phyloP scores from a whole-genome alignment of 2,797 vertebrate genomes.

The Anisognathus igniventris region DNA sequence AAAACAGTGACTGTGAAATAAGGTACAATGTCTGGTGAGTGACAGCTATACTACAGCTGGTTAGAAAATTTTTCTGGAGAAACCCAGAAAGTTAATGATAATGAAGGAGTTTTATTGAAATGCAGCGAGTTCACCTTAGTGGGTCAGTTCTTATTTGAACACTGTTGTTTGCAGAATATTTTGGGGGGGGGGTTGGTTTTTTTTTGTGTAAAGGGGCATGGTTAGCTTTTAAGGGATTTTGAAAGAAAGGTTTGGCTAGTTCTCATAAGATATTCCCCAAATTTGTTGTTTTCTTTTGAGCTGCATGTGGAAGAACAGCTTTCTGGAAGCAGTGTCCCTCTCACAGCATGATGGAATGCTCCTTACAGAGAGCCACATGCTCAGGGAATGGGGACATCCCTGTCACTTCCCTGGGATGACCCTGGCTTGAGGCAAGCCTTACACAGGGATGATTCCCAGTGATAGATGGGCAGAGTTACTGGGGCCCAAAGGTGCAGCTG shows the following conservation, averaged over 20 bases:
- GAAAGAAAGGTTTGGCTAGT: not conserved
- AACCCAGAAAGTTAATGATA: not conserved
- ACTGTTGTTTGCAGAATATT: not conserved
- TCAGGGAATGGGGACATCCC: not conserved
- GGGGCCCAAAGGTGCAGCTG: not conserved
- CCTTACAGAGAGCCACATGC: not conserved
- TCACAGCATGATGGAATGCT: not conserved
- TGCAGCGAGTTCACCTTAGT: not conserved
- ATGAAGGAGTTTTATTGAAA: not conserved
- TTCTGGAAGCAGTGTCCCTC: not conserved
- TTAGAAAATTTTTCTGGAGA: not conserved
- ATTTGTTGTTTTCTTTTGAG: not conserved
- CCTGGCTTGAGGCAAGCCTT: not conserved
- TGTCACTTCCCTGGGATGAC: not conserved
- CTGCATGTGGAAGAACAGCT: not conserved
- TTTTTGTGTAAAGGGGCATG: not conserved
- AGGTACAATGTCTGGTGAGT: not conserved
- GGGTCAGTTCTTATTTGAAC: not conserved
- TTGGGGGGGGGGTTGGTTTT: too few species aligned
- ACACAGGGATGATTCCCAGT: not conserved
- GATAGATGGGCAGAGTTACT: rapidly evolving
- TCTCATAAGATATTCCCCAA: not conserved
- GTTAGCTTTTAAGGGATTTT: not conserved
- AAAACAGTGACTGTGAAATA: slow-evolving; percentile 71
- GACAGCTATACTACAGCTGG: not conserved